phyloP scores from a whole-genome alignment of 2,888 invertebrate species.

The Steinernema carpocapsae region DNA sequence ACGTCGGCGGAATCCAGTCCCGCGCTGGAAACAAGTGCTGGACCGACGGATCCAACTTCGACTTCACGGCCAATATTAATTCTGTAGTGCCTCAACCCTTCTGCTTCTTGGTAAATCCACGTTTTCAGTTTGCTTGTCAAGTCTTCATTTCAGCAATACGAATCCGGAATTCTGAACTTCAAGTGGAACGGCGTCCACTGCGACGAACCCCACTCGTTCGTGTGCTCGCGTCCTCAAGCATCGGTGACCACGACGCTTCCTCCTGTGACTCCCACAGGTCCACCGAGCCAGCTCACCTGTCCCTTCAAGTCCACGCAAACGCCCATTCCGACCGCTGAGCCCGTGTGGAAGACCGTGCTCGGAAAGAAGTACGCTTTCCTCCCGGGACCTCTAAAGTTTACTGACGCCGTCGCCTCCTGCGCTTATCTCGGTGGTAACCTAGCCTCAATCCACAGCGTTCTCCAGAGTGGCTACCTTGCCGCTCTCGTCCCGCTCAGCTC shows the following conservation, averaged over 20 bases:
- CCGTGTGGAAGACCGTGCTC: background rate
- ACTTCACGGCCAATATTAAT: background rate
- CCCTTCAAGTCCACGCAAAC: background rate
- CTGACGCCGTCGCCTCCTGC: constrained; percentile 7
- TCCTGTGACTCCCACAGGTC: background rate
- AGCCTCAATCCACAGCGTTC: background rate
- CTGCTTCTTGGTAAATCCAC: background rate
- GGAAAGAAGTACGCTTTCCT: constrained; percentile 1
- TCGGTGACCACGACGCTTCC: background rate
- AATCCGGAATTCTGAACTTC: background rate
- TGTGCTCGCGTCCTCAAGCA: background rate
- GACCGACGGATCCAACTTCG: background rate
- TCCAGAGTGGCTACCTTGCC: background rate
- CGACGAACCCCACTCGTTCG: background rate
- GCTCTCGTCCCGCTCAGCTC: background rate
- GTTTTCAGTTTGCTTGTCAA: background rate
- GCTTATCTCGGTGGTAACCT: background rate
- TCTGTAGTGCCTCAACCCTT: background rate
- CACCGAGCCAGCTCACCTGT: background rate
- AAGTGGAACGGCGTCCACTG: background rate
- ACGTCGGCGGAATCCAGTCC: background rate
- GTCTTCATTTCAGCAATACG: background rate
- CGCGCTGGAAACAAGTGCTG: background rate
- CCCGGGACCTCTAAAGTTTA: background rate
- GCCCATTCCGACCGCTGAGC: background rate